Evolutionary conservation across 1,140 invertebrate species (phyloP), one percentile per base, ranked within the genome.

Genomic region (Calosoma granatense): DNA sequence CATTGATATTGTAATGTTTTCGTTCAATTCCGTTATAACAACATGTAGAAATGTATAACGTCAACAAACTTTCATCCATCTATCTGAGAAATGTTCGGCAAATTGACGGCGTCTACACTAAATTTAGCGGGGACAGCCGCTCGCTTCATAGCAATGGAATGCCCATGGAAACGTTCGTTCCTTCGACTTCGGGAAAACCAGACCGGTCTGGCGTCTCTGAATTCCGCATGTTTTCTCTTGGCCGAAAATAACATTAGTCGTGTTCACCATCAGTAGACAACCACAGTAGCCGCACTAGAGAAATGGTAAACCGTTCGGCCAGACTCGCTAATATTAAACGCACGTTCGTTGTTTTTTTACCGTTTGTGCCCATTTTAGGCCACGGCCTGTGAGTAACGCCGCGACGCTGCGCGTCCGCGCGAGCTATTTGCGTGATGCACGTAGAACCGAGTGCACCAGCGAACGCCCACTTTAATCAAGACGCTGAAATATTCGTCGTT

Each of bases 141-240:
- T 36, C 6, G 17, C 41, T 26, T 17, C 57, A 21, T 22, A 51
- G 54, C 56, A 41, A 22, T 47, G 56, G 58, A 57, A 61, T 54
- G 58, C 55, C 43, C 54, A 19, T 54, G 54, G 54, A 60, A 53
- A 53, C 53, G 47, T 57, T 61, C 36, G 53, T 15, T 41, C 57
- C 6, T 6, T 47, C 17, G 41, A 17, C 6, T 11, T 17, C 55
- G 63, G 63, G 57, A 64, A 64, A 64, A 63, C 63, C 63, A 61
- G 63, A 63, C 63, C 17, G 23, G 63, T 62, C 63, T 62, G 59
- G 41, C 59, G 57, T 30, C 30, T 43, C 21, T 56, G 51, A 64
- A 64, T 64, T 64, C 63, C 63, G 63, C 63, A 64, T 64, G 60
- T 59, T 61, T n/a, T 64, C 58, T 53, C 11, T 51, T 21, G 15